Conservation (phyloP, 2,113 vertebrate genomes). For the Elephantulus edwardii region DNA sequence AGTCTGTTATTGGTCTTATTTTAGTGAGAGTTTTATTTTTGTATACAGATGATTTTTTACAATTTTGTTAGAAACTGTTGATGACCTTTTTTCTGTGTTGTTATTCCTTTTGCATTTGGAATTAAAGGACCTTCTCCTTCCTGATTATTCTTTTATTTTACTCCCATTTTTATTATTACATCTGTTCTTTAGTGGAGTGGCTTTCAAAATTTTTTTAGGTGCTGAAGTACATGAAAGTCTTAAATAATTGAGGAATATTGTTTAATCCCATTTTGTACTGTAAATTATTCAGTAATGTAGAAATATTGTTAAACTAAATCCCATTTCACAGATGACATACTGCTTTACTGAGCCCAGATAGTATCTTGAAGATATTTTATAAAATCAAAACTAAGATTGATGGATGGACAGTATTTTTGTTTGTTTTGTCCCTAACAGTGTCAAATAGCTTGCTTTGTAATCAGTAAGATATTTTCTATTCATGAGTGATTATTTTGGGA, state of each 20-base stretch:
- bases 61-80: neutral
- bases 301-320: neutral
- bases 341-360: neutral
- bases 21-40: neutral
- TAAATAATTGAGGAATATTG: neutral
- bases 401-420: neutral
- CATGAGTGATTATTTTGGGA: neutral
- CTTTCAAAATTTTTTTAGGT: neutral
- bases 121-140: neutral
- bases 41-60: neutral
- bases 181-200: neutral
- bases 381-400: constrained; percentile 9
- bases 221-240: neutral
- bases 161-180: neutral
- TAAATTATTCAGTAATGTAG: neutral
- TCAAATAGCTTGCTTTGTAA: neutral
- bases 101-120: neutral
- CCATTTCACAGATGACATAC: neutral
- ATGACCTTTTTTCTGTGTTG: neutral
- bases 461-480: neutral
- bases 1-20: neutral
- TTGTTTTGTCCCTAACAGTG: neutral
- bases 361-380: neutral
- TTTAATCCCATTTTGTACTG: neutral
- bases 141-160: neutral